phyloP scores from a whole-genome alignment of 2,113 vertebrate species.

The Ictalurus furcatus region DNA sequence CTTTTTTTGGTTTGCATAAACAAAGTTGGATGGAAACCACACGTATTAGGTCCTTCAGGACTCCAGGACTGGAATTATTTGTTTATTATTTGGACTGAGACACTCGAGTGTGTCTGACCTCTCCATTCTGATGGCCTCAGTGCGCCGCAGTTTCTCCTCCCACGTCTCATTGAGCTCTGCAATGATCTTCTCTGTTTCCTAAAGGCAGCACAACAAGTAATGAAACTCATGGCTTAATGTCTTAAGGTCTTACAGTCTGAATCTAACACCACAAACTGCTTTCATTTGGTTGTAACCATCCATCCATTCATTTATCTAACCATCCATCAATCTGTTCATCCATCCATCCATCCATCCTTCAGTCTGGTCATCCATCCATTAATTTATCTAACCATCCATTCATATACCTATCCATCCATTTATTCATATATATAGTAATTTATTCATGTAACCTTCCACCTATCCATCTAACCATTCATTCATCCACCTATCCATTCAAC shows the following conservation, averaged over 20 bases:
- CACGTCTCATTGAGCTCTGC: slow-evolving; percentile 97
- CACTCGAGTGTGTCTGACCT: slow-evolving; percentile 71
- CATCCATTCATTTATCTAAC: neutral
- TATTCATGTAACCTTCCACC: neutral
- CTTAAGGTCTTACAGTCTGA: neutral
- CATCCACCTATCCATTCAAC: neutral
- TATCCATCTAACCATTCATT: neutral
- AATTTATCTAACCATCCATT: neutral
- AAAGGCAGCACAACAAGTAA: slow-evolving; percentile 22
- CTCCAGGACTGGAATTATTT: neutral
- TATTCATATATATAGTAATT: no score
- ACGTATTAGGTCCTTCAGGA: neutral
- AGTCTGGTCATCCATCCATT: neutral
- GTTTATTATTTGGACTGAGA: neutral
- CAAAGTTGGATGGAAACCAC: neutral
- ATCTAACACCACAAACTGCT: neutral
- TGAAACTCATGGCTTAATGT: neutral
- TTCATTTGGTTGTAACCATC: neutral
- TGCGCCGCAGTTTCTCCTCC: slow-evolving; percentile 95
- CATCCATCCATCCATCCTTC: neutral
- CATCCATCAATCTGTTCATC: neutral
- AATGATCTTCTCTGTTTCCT: slow-evolving; percentile 99
- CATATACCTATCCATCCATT: neutral
- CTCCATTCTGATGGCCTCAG: slow-evolving; percentile 95
- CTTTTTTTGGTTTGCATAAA: neutral